Conservation (phyloP, 2,888 invertebrate species). For the Cancer borealis region DNA sequence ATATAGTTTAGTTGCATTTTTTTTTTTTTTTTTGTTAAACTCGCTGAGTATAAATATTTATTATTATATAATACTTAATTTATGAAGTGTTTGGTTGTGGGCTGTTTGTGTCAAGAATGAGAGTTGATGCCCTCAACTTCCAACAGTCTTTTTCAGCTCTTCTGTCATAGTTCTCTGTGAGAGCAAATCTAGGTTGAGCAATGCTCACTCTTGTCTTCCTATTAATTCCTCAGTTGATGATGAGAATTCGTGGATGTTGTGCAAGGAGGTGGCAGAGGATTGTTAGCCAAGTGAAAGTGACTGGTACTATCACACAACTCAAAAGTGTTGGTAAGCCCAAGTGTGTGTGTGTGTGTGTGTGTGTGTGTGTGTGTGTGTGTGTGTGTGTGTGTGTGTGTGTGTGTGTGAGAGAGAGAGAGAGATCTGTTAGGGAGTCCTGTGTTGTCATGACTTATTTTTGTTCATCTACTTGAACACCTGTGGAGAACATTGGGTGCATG, state of each 20-base stretch:
- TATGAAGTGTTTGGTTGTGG: background rate
- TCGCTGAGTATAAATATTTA: background rate
- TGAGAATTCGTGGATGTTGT: background rate
- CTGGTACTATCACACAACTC: background rate
- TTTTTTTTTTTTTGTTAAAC: background rate
- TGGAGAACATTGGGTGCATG: no score
- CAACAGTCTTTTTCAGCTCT: background rate
- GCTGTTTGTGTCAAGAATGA: background rate
- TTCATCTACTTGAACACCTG: no score
- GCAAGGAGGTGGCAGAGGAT: background rate
- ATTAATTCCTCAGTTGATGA: background rate
- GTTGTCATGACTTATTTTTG: no score
- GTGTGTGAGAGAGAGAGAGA: no score
- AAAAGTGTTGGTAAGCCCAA: background rate
- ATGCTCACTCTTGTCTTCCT: background rate
- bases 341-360: no score
- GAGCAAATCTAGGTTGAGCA: background rate
- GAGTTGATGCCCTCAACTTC: background rate
- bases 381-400: no score
- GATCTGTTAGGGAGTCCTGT: no score
- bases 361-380: no score
- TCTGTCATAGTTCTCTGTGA: constrained; percentile 8
- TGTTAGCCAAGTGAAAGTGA: background rate
- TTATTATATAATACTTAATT: background rate
- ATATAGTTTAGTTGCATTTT: background rate